Percentiles rank a stretch among this genome's conserved stretches.
phyloP scores from a whole-genome alignment of 2,113 vertebrate genomes.

The Micronycteris hirsuta region DNA sequence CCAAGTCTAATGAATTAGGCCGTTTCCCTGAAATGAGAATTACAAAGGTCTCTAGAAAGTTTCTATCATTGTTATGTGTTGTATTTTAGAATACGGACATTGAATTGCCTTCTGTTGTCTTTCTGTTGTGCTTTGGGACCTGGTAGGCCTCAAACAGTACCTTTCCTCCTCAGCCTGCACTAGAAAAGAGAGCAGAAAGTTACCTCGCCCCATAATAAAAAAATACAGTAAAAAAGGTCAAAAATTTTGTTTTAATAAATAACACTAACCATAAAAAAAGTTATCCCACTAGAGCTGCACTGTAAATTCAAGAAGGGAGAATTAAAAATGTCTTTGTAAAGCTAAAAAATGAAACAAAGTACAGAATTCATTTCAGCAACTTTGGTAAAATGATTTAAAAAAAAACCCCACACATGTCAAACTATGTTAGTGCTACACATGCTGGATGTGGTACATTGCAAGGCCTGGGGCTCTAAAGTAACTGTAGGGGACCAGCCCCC shows the following conservation, averaged over 20 bases:
- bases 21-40: background rate
- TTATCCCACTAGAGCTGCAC: background rate
- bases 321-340: background rate
- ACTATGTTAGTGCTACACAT: background rate
- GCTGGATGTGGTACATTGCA: no score
- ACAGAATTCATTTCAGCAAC: background rate
- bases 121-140: background rate
- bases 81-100: background rate
- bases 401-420: background rate
- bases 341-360: background rate
- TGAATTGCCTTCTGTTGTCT: background rate
- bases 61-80: background rate
- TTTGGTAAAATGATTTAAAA: background rate
- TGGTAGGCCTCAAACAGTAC: background rate
- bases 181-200: background rate
- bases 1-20: background rate
- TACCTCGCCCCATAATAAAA: background rate
- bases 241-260: no score
- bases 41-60: background rate
- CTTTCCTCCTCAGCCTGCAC: background rate
- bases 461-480: background rate
- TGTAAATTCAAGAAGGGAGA: background rate
- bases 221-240: no score
- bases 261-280: background rate
- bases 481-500: background rate